A percentile compares a stretch with the other conserved stretches of the same genome.
Conservation (phyloP, 2,888 invertebrate species). For the Drosophila phalerata region DNA sequence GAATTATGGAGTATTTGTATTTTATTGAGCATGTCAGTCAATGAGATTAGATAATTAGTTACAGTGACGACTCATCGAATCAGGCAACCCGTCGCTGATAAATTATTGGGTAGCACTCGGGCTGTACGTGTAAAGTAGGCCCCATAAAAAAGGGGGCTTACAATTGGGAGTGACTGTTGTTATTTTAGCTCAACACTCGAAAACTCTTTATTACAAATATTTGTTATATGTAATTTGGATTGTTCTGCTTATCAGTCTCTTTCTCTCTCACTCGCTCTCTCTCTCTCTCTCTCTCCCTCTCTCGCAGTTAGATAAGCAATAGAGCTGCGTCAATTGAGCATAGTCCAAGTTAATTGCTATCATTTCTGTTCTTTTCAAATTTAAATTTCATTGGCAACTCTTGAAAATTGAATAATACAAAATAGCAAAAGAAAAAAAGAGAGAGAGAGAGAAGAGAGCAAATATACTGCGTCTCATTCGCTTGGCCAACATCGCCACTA, state of each 20-base stretch:
- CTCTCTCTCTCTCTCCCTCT: background rate
- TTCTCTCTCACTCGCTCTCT: background rate
- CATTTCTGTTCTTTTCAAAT: slow-evolving; percentile 20
- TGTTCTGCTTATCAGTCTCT: slow-evolving; percentile 16
- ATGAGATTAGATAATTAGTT: slow-evolving; percentile 59
- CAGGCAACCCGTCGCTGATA: slow-evolving; percentile 26
- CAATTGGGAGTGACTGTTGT: slow-evolving; percentile 2
- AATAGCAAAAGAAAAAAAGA: slow-evolving; percentile 21
- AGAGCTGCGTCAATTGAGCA: slow-evolving; percentile 31
- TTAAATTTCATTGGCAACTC: slow-evolving; percentile 45
- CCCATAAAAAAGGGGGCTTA: slow-evolving; percentile 8
- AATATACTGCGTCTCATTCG: slow-evolving; percentile 24
- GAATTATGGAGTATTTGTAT: background rate
- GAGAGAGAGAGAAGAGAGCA: background rate
- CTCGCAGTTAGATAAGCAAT: slow-evolving; percentile 19
- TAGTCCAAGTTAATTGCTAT: slow-evolving; percentile 24
- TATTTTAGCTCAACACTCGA: background rate
- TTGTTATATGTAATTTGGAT: slow-evolving; percentile 14
- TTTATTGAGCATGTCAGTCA: slow-evolving; percentile 42
- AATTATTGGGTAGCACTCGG: slow-evolving; percentile 23
- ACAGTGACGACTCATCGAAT: slow-evolving; percentile 41
- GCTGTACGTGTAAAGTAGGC: slow-evolving; percentile 28
- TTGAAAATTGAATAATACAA: slow-evolving; percentile 29
- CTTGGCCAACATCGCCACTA: slow-evolving; percentile 6
- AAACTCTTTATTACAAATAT: slow-evolving; percentile 18